phyloP scores from a whole-genome alignment of 2,888 invertebrate genomes.

The Automeris io region DNA sequence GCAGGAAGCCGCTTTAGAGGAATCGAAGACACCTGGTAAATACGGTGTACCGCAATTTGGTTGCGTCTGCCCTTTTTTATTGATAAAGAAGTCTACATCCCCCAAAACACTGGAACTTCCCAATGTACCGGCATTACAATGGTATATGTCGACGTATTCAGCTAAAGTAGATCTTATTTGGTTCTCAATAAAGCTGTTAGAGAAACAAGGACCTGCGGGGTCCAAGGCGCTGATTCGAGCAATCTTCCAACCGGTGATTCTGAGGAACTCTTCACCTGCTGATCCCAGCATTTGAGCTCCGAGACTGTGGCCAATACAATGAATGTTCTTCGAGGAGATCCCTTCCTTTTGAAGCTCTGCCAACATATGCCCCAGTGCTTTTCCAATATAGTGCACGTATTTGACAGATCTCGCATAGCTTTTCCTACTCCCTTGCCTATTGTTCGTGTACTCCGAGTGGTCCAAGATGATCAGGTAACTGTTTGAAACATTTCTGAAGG shows the following conservation, averaged over 20 bases:
- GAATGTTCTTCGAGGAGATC: conserved; percentile 48
- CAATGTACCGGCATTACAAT: conserved; percentile 75
- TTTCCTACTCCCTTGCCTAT: conserved; percentile 43
- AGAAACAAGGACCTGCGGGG: conserved; percentile 67
- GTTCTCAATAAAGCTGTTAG: conserved; percentile 49
- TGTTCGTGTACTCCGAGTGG: conserved; percentile 59
- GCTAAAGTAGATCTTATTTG: conserved; percentile 75
- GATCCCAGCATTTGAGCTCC: conserved; percentile 60
- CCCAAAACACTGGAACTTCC: conserved; percentile 70
- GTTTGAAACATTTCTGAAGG: conserved; percentile 48
- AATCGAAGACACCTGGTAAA: conserved; percentile 51
- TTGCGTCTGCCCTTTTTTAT: conserved; percentile 75
- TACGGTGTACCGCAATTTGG: conserved; percentile 68
- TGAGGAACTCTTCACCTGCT: conserved; percentile 42
- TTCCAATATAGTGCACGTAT: conserved; percentile 59
- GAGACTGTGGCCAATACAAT: conserved; percentile 61
- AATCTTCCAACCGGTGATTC: conserved; percentile 42
- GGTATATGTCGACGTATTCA: conserved; percentile 77
- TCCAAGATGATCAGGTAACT: conserved; percentile 64
- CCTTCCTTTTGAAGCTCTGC: conserved; percentile 36
- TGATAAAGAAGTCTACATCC: conserved; percentile 77
- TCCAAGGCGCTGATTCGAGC: conserved; percentile 57
- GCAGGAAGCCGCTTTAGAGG: conserved; percentile 56
- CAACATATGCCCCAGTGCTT: conserved; percentile 47
- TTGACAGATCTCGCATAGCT: conserved; percentile 60